Base-by-base conservation (phyloP, 1,140 invertebrate species). In the Pachypeltis micranthus region DNA sequence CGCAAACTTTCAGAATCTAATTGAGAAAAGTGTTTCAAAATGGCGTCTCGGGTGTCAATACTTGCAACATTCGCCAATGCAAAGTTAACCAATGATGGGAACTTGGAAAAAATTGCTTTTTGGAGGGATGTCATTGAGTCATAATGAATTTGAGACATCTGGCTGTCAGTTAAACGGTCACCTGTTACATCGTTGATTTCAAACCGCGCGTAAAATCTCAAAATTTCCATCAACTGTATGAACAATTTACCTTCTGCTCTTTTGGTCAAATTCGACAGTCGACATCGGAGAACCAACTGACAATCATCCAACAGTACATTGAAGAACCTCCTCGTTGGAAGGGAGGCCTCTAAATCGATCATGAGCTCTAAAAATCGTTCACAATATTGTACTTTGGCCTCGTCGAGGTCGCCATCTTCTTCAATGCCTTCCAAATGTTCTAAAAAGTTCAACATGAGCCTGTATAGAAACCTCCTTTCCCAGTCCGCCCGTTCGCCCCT, bases 151-250 rank as follows among this genome's bases (percentile, higher is more conserved):
- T 93, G 82, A 25, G 90, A 93, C 82, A 98, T 94, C 70, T 99
- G 90, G 66, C 90, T 84, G 72, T 96, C 90, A 0, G 87, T 94
- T 24, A 99, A 78, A 0, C 94, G 90, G 73, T 97, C 92, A 0
- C 97, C 97, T 1, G 87, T 92, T 68, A 92, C 86, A 73, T 99
- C 95, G 75, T 92, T 96, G 63, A 99, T 98, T 77, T 99, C 97
- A 78, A 99, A 99, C 64, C 90, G 81, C 0, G 91, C 85, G 76
- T 99, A 99, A 71, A 98, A 97, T 73, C 94, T 94, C 12, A 99
- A 76, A 85, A 95, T 96, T 65, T 96, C 90, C 67, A 99, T 73
- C 2, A 99, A 77, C 87, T 98, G 90, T 34, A 80, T 79, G 75
- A 98, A 99, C 0, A 99, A 78, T 71, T 90, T 88, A 39, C 96